Conservation (phyloP, 2,113 vertebrate species). For the Aptenodytes forsteri region DNA sequence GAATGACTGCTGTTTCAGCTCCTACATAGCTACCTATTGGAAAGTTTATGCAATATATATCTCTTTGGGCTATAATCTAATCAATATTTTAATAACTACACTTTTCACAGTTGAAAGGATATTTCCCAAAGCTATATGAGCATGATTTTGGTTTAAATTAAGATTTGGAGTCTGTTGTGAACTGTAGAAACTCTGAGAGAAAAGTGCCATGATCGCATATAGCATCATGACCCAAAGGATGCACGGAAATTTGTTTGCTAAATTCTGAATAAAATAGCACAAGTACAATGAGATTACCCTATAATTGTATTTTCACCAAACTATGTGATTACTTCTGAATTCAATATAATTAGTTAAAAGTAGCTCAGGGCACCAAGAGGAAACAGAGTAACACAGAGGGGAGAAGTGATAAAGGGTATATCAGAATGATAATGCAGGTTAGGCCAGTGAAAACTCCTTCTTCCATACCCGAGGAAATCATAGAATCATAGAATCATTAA, state of each 20-base stretch:
- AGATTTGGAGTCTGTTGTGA: not conserved
- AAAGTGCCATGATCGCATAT: not conserved
- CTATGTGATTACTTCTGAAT: not conserved
- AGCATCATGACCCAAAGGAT: not conserved
- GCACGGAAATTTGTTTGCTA: not conserved
- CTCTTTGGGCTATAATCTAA: not conserved
- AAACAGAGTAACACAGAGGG: not conserved
- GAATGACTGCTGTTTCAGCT: not conserved
- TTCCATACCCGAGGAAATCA: not conserved
- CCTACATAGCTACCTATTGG: not conserved
- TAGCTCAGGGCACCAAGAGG: not conserved
- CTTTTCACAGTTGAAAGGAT: not conserved
- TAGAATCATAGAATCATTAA: no score
- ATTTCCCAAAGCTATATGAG: conserved; percentile 23
- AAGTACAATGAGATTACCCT: not conserved
- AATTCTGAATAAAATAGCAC: not conserved
- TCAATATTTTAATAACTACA: conserved; percentile 46
- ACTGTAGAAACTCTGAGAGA: not conserved
- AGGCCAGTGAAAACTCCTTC: not conserved
- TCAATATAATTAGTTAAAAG: not conserved
- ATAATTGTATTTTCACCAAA: not conserved
- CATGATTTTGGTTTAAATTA: conserved; percentile 22
- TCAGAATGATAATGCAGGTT: not conserved
- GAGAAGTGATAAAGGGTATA: not conserved
- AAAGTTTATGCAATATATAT: not conserved